phyloP scores from a whole-genome alignment of 2,797 vertebrate genomes.

The Chrosomus eos region DNA sequence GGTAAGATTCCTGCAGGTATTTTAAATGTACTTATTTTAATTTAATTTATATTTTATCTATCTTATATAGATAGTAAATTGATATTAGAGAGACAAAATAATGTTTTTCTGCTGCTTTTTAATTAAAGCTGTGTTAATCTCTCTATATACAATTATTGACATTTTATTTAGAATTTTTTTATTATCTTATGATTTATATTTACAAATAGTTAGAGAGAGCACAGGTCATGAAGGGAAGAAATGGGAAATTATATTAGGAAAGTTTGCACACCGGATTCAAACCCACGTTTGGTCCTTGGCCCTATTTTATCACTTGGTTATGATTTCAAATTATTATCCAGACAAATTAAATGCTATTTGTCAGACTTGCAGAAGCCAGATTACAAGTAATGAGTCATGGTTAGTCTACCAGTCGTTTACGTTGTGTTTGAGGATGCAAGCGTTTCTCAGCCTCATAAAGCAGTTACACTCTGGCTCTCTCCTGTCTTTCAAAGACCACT shows the following conservation, averaged over 20 bases:
- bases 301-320: not conserved
- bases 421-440: conserved; percentile 18
- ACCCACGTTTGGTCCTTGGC: not conserved
- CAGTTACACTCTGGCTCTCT: conserved; percentile 48
- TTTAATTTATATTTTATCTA: not conserved
- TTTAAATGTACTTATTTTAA: not conserved
- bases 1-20: conserved; percentile 72
- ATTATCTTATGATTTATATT: not conserved
- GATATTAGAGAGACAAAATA: not conserved
- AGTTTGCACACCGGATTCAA: not conserved
- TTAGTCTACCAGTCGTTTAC: not conserved
- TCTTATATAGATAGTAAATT: no score
- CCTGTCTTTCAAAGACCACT: conserved; percentile 60
- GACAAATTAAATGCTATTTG: not conserved
- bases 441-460: conserved; percentile 7
- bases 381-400: not conserved
- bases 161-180: not conserved
- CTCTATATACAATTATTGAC: not conserved
- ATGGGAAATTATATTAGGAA: not conserved
- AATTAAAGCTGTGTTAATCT: no score
- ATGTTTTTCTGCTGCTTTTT: no score
- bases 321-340: not conserved
- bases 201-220: not conserved
- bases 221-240: not conserved
- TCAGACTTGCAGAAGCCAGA: not conserved